phyloP scores from a whole-genome alignment of 2,888 invertebrate species.

The Ditylenchus weischeri region DNA sequence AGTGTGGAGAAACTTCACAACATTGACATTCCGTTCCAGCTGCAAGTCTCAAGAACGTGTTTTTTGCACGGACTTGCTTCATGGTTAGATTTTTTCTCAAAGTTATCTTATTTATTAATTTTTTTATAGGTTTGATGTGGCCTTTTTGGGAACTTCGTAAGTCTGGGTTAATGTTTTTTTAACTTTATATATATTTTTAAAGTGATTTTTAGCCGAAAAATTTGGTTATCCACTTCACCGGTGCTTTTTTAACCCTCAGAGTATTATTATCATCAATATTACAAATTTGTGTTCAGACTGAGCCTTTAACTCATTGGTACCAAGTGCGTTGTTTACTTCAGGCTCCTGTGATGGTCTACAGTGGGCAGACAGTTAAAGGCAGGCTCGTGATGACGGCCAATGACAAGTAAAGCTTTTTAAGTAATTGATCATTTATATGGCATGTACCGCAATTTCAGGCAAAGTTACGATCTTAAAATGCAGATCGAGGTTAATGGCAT shows the following conservation, averaged over 20 bases:
- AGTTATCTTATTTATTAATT: too few relatives aligned
- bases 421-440: background rate
- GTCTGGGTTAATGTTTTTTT: background rate
- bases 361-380: conserved; percentile 81
- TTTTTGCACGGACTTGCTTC: conserved; percentile 95
- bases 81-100: conserved; percentile 64
- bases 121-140: conserved; percentile 75
- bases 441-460: conserved; percentile 64
- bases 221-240: conserved; percentile 95
- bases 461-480: conserved; percentile 97
- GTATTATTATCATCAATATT: too few relatives aligned
- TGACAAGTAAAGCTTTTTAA: conserved; percentile 68
- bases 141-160: conserved; percentile 75
- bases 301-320: conserved; percentile 98
- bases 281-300: too few relatives aligned
- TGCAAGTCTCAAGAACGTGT: conserved; percentile 84
- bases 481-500: conserved; percentile 74
- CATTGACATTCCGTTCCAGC: conserved; percentile 90
- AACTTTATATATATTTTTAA: background rate
- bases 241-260: too few relatives aligned
- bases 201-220: conserved; percentile 68
- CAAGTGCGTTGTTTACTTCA: conserved; percentile 91
- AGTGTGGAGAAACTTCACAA: conserved; percentile 88
- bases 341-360: conserved; percentile 78
- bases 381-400: conserved; percentile 84